phyloP scores from a whole-genome alignment of 2,888 invertebrate genomes.

The Phortica magna region DNA sequence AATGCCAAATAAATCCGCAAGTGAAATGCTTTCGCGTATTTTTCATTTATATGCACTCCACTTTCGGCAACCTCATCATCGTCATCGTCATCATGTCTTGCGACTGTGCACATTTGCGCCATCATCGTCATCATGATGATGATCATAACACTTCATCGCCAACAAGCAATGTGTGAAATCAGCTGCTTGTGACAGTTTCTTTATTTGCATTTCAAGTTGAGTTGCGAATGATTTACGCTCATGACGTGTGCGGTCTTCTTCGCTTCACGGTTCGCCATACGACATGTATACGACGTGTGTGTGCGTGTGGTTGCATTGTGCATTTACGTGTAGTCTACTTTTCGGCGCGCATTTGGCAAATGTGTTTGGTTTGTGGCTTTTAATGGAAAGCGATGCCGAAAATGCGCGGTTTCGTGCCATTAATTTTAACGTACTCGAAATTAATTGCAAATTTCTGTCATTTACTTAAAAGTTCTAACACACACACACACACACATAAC shows the following conservation, averaged over 20 bases:
- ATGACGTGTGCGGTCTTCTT: slow-evolving; percentile 40
- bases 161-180: slow-evolving; percentile 34
- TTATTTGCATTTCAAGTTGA: slow-evolving; percentile 60
- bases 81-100: neutral
- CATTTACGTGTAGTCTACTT: slow-evolving; percentile 21
- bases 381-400: neutral
- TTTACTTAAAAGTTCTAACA: neutral
- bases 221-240: slow-evolving; percentile 62
- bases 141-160: neutral
- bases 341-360: slow-evolving; percentile 18
- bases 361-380: slow-evolving; percentile 30
- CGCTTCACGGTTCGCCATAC: neutral
- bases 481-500: neutral
- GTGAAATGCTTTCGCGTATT: slow-evolving; percentile 59
- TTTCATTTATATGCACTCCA: slow-evolving; percentile 58
- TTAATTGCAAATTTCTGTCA: slow-evolving; percentile 22
- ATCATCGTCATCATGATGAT: neutral
- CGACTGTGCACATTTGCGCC: neutral
- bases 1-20: slow-evolving; percentile 66
- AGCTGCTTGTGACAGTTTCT: slow-evolving; percentile 60
- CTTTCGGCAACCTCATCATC: slow-evolving; percentile 12
- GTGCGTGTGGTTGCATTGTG: slow-evolving; percentile 2
- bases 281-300: neutral
- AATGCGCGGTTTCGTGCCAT: slow-evolving; percentile 12
- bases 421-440: slow-evolving; percentile 24